Percentiles rank a stretch among this genome's conserved stretches.
Conservation (phyloP, 2,113 vertebrate genomes). For the Camelus bactrianus region DNA sequence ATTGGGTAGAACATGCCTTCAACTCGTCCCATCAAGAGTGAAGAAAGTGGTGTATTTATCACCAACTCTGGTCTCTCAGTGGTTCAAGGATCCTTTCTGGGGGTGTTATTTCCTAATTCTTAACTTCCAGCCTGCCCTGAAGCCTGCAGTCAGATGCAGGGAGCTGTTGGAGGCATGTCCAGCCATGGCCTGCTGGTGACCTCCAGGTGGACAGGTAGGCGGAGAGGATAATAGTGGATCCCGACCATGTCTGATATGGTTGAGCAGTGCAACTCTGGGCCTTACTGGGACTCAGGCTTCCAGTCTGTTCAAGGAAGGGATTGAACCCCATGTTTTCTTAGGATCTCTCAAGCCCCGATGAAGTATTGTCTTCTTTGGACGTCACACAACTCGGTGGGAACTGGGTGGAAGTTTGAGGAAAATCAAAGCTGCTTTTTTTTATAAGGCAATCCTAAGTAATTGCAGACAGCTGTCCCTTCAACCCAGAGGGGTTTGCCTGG, state of each 20-base stretch:
- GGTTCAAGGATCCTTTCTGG: background rate
- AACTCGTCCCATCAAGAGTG: background rate
- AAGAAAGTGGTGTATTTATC: background rate
- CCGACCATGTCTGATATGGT: background rate
- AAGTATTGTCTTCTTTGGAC: constrained; percentile 24
- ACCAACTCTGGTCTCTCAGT: background rate
- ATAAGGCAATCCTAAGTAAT: background rate
- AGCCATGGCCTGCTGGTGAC: background rate
- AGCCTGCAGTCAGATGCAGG: background rate
- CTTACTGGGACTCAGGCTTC: background rate
- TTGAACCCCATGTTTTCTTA: background rate
- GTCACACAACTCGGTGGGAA: background rate
- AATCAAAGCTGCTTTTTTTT: background rate
- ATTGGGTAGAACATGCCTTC: background rate
- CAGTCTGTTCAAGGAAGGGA: background rate
- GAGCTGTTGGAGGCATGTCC: background rate
- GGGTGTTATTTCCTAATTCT: background rate
- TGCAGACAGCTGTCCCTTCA: background rate
- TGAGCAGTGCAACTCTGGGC: background rate
- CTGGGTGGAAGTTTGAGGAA: background rate
- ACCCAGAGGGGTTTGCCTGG: background rate
- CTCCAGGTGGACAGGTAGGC: background rate
- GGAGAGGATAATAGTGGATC: background rate
- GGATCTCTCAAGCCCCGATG: background rate
- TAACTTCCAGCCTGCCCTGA: background rate